These are phyloP conservation scores for Lamprologus callipterus DNA, from an alignment of 2,113 vertebrate genomes.

Conservation along the genomic window DNA sequence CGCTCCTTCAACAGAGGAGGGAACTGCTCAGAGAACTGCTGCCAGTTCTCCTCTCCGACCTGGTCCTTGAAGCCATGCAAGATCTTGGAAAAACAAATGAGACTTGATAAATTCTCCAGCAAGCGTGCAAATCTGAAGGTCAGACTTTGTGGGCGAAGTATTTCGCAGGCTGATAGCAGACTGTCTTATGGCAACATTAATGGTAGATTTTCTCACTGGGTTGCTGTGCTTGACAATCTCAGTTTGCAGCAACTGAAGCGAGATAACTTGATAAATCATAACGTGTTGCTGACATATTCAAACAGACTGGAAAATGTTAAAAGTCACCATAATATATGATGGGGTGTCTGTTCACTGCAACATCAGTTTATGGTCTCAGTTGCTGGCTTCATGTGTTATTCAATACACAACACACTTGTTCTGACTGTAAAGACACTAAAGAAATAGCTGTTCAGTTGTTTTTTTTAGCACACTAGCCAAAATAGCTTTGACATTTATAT, in stretches of 20 bases:
- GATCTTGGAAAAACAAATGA: slow-evolving; percentile 66
- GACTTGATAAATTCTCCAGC: background rate
- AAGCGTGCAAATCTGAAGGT: background rate
- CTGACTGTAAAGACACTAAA: background rate
- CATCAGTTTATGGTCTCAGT: background rate
- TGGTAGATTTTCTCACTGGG: background rate
- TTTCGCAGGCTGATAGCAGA: background rate
- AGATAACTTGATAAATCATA: background rate
- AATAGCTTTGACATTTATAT: background rate
- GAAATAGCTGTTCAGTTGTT: background rate
- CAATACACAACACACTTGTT: background rate
- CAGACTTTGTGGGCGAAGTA: background rate
- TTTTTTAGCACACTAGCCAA: background rate
- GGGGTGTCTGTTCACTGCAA: background rate
- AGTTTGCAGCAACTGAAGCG: background rate
- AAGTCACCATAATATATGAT: background rate
- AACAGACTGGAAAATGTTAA: background rate
- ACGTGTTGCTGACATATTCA: background rate
- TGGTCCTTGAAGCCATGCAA: slow-evolving; percentile 93
- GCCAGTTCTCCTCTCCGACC: slow-evolving; percentile 91
- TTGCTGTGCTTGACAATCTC: background rate
- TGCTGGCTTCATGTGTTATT: background rate
- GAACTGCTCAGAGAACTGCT: slow-evolving; percentile 92
- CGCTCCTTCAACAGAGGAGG: slow-evolving; percentile 88
- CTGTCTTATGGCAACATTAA: background rate